Evolutionary conservation across 2,888 invertebrate species (phyloP).

Genomic region (Megaustenia siamemsis): DNA sequence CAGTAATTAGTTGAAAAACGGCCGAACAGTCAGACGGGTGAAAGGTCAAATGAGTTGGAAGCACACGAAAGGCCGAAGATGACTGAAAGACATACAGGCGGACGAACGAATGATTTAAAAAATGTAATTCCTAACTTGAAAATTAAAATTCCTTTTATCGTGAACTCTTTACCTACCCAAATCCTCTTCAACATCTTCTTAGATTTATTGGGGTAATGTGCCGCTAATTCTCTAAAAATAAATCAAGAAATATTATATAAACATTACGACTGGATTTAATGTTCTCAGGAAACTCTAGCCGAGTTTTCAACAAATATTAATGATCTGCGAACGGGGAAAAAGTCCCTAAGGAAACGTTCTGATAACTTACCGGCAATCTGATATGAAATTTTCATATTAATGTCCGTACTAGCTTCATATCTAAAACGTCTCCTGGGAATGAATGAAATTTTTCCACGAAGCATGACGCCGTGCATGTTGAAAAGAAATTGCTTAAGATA

Average conservation of each 20-base stretch:
- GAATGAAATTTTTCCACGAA: neutral
- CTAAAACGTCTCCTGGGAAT: neutral
- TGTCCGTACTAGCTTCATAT: neutral
- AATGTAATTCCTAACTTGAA: no score
- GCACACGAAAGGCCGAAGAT: no score
- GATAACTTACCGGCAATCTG: neutral
- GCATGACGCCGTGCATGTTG: neutral
- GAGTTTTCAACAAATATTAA: neutral
- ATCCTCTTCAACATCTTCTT: neutral
- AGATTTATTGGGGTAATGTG: neutral
- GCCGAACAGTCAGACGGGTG: no score
- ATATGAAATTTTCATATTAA: conserved; percentile 13
- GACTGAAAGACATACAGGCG: no score
- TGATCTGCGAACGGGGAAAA: neutral
- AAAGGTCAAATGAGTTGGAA: no score
- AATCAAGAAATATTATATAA: neutral
- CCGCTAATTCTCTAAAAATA: neutral
- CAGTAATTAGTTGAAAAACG: no score
- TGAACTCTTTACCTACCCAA: neutral
- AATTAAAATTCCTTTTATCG: no score
- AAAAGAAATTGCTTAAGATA: neutral
- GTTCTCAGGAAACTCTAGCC: neutral
- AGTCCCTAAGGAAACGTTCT: neutral
- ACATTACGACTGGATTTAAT: neutral
- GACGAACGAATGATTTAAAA: no score